Evolutionary conservation across 2,888 invertebrate genomes (phyloP), one percentile per base, ranked within the genome.

Genomic region (Callyntrura sp.): DNA sequence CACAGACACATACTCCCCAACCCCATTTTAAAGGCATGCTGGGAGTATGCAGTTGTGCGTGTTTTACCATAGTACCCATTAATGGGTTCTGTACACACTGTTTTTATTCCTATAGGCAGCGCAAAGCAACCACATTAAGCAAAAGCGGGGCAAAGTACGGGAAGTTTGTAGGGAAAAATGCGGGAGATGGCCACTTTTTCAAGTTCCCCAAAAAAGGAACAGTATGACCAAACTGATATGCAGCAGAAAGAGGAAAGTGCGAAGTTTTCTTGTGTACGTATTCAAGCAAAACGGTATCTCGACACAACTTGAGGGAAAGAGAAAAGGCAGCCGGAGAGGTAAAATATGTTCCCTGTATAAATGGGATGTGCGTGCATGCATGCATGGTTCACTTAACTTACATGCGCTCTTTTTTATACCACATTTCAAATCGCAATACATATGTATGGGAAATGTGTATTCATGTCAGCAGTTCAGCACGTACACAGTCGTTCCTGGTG

Each of bases 341-440:
- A 82, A 79, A 88, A 70, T 88, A 88, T 83, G 88, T 73, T 55
- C 12, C 0, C 17, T 12, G 51, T 70, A 68, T 88, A 84, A 62
- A 88, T 82, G 88, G 60, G 84, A 76, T 83, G 88, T 83, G 88
- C 88, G 88, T 88, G 84, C 83, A 88, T 88, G 88, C 88, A 86
- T 88, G 82, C 76, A 81, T 82, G 60, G 82, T 60, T 88, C 84
- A 23, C 65, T 84, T 83, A 78, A 84, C 88, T 76, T 83, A 83
- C 88, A 88, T 84, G 78, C 84, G 88, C 84, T 83, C 65, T 73
- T 73, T 70, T 55, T 73, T 76, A 76, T 55, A 83, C 76, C 51
- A 70, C 43, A 65, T 78, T 88, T 76, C 88, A 20, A 62, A 83
- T 35, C 68, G 60, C 79, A 87, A 70, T 73, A 85, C 62, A 81